Conservation (phyloP, 2,113 vertebrate genomes). For the Maccullochella peelii region DNA sequence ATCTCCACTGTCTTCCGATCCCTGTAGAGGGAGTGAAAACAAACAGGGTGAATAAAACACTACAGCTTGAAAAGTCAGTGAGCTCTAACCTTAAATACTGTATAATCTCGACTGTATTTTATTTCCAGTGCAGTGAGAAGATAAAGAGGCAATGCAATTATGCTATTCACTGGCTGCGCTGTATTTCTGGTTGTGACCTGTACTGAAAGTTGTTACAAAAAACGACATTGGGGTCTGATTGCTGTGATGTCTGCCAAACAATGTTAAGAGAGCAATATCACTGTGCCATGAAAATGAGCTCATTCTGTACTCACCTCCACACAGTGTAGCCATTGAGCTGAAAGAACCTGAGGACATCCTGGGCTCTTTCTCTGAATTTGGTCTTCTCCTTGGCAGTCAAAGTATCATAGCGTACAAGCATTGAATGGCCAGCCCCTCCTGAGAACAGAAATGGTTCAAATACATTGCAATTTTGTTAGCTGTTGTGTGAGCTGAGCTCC, state of each 20-base stretch:
- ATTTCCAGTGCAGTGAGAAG: constrained; percentile 1
- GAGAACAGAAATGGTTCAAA: constrained; percentile 51
- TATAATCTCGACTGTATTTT: not conserved
- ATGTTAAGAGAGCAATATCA: not conserved
- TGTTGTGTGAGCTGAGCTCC: not conserved
- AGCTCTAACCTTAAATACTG: not conserved
- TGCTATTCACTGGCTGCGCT: not conserved
- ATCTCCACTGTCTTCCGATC: constrained; percentile 89
- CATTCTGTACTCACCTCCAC: constrained; percentile 86
- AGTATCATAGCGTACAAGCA: constrained; percentile 91
- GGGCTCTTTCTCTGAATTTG: constrained; percentile 91
- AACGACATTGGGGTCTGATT: not conserved
- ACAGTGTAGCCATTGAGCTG: constrained; percentile 94
- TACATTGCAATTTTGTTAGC: not conserved
- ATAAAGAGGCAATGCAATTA: constrained; percentile 12
- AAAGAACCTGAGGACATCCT: constrained; percentile 94
- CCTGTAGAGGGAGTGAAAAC: constrained; percentile 76
- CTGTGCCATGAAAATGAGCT: constrained; percentile 14
- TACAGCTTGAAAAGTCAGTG: not conserved
- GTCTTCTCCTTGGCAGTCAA: constrained; percentile 93
- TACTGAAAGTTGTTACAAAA: not conserved
- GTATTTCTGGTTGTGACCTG: constrained; percentile 5
- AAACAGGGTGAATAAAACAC: constrained; percentile 14
- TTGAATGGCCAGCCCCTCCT: constrained; percentile 89
- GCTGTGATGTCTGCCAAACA: not conserved